Evolutionary conservation across 35 echinoderm and acorn worm genomes (phyloP), one percentile per base, ranked within the genome.

Genomic region (Amphiura filiformis): DNA sequence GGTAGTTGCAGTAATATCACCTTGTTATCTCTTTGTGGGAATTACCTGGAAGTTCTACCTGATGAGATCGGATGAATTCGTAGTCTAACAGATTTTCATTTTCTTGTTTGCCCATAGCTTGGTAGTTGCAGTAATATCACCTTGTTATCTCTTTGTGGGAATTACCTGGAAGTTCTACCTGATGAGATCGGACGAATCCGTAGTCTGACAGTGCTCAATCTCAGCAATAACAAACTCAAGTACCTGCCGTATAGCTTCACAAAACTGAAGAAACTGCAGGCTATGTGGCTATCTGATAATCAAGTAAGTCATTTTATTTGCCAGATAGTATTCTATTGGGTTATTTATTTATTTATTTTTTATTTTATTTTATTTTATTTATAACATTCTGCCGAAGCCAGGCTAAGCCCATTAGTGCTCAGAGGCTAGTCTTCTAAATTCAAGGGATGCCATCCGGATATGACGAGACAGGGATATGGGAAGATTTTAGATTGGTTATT

Each of bases 251-350:
- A 89, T 38, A 91, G 80, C 61, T 91, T 94, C 82, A 98, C 92
- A 76, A 98, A 98, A 84, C 78, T 94, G 0, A 94, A 98, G 87
- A 91, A 94, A 26, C 79, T 98, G 12, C 89, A 98, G 30, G 95
- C 95, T 28, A 35, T 98, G 76, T 98, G 95, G 95, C 83, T 98
- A 13, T 94, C 95, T 12, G 95, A 98, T 81, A 98, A 98, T 56
- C 95, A 98, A 92, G 95, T 98, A 39, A 65, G 81, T 23, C 3
- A 37, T 32, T 52, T 52, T n/a, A n/a, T n/a, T n/a, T n/a, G n/a
- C n/a, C n/a, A n/a, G n/a, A n/a, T n/a, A n/a, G n/a, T 0, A 17
- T 1, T 31, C 22, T 32, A 0, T 80, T 3, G 23, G 23, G 35
- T 37, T 80, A 17, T 83, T 5, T 83, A 52, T 39, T 35, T 0